phyloP scores from a whole-genome alignment of 2,113 vertebrate genomes.

The Zosterops borbonicus region DNA sequence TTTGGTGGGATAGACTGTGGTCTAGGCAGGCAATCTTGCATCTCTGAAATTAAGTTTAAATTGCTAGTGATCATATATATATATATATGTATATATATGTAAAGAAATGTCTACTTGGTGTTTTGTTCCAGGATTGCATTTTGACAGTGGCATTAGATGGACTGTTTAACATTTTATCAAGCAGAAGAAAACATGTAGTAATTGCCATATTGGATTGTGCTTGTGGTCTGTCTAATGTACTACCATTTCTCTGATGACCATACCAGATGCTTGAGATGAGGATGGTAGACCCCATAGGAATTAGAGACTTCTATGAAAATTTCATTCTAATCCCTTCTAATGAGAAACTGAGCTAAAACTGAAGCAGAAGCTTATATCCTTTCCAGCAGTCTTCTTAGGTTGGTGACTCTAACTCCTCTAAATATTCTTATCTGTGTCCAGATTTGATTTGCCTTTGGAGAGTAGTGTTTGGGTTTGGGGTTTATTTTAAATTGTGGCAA shows the following conservation, averaged over 20 bases:
- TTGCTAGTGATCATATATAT: background rate
- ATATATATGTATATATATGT: background rate
- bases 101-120: background rate
- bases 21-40: background rate
- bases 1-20: background rate
- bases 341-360: constrained; percentile 59
- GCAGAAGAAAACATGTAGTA: constrained; percentile 1
- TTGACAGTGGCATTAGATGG: background rate
- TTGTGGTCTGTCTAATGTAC: background rate
- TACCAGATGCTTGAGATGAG: constrained; percentile 50
- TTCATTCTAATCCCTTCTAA: constrained; percentile 59
- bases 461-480: background rate
- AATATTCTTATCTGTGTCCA: background rate
- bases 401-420: background rate
- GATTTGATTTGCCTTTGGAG: background rate
- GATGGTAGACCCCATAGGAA: constrained; percentile 30
- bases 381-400: background rate
- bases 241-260: constrained; percentile 33
- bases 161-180: constrained; percentile 37
- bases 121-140: background rate
- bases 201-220: constrained; percentile 38
- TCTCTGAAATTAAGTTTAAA: background rate
- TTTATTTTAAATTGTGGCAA: background rate
- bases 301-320: constrained; percentile 47
- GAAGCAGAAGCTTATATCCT: constrained; percentile 27